Evolutionary conservation across 2,113 vertebrate species (phyloP), one percentile per base, ranked within the genome.

Genomic region (Regulus satrapa): DNA sequence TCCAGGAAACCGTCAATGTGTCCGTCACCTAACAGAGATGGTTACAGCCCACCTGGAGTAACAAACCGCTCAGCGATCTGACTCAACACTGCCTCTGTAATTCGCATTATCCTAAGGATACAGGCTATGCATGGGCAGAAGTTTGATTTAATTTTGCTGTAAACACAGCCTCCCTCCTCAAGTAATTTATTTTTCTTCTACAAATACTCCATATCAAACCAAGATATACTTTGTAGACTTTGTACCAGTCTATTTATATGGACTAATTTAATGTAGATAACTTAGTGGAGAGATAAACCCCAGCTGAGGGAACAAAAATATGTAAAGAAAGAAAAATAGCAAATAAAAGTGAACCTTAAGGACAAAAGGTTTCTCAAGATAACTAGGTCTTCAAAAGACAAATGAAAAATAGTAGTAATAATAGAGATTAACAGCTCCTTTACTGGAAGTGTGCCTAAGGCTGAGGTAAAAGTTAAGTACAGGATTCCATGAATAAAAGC

Each of bases 11-110:
- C 36, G 28, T 43, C 64, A 84, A 10, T 3, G 1, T 18, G 10
- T n/a, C n/a, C n/a, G n/a, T 8, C 36, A 54, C 1, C 1, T 20
- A 31, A 67, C 0, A 59, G 41, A 66, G 62, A 25, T 31, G 18
- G 34, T 1, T 66, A 41, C 12, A 32, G 51, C n/a, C 38, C 23
- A 67, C 36, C 13, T 51, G 61, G n/a, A n/a, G 6, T 5, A 73
- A 45, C 31, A 48, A 82, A 52, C 12, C 75, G 54, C 25, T 12
- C 56, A 61, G 17, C 56, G 26, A 74, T 19, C 18, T 54, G 49
- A 59, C 1, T 58, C 10, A 79, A 28, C 16, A 32, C 18, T 38
- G 29, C 18, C 43, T 43, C 36, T 58, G 31, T 19, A 73, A 64
- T 73, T 26, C 43, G 4, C 3, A 40, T 38, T 38, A 45, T 9